phyloP scores from a whole-genome alignment of 2,888 invertebrate species.

The Cataglyphis rosenhaueri region DNA sequence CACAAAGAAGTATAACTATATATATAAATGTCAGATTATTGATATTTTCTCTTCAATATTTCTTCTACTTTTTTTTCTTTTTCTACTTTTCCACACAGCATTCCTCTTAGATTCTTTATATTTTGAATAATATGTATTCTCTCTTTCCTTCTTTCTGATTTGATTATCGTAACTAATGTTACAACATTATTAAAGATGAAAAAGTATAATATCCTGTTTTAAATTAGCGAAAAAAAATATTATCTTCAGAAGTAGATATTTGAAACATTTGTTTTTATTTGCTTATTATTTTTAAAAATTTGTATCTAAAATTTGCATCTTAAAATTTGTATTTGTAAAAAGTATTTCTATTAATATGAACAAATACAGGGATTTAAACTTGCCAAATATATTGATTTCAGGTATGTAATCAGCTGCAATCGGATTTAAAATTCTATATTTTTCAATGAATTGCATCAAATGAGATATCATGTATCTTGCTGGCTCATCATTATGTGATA shows the following conservation, averaged over 20 bases:
- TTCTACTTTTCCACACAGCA: neutral
- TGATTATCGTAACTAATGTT: neutral
- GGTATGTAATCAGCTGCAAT: neutral
- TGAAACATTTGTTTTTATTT: neutral
- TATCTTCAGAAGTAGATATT: too few relatives aligned
- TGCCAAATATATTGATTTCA: neutral
- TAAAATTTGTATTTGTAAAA: too few relatives aligned
- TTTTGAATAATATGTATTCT: neutral
- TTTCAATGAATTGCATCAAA: constrained; percentile 27
- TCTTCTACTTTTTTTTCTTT: neutral
- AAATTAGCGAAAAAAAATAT: neutral
- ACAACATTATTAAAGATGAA: neutral
- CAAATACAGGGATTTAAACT: neutral
- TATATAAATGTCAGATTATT: constrained; percentile 1
- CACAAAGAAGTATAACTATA: neutral
- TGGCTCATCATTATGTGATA: constrained; percentile 8
- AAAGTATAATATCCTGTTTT: neutral
- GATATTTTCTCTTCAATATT: neutral
- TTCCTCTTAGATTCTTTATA: neutral
- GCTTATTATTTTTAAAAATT: neutral
- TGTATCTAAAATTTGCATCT: neutral
- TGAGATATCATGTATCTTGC: constrained; percentile 16
- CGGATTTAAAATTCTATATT: constrained; percentile 7
- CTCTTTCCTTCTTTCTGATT: neutral
- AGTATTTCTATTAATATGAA: neutral